Evolutionary conservation across 1,140 invertebrate genomes (phyloP), one percentile per base, ranked within the genome.

Genomic region (Aporrectodea caliginosa): DNA sequence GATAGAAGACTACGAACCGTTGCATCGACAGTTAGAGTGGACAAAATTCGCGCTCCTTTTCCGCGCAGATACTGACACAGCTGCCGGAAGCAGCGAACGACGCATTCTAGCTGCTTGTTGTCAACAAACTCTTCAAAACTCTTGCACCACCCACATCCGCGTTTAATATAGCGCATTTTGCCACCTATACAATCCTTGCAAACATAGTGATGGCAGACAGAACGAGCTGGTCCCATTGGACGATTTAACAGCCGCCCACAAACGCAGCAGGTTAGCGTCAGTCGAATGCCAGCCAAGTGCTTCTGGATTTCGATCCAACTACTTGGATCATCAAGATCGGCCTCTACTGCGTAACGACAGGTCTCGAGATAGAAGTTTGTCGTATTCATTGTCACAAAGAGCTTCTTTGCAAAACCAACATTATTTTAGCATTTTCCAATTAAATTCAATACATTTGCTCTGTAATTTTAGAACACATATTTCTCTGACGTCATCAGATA

Each of bases 161-260:
- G 94, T 85, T 93, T 94, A 29, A 95, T 88, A 22, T 58, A 58
- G 85, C 93, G 92, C 88, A 95, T 95, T 82, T 92, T 92, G 1
- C 94, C 93, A 72, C 94, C 94, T 84, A 93, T 91, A 86, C 95
- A 96, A 1, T 87, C 86, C n/a, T 85, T 84, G 83, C 95, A 97
- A 27, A 96, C 93, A 89, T 95, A 92, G 89, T 96, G 95, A 87
- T 94, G 93, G 89, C 95, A 96, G 78, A 91, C 91, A n/a, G 91
- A 92, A 83, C 92, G 92, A 1, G 90, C 91, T n/a, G 94, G 93
- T 70, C 93, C 92, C 85, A 93, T 92, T 0, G 95, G 94, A 85
- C 94, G 92, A 73, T 92, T 92, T 71, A 95, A 88, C 78, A 96
- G 22, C 6, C 43, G 43, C 6, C 43, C 43, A 22, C 43, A 58